Conservation (phyloP, 92 coral and sea anemone species). For the Phymanthus crucifer region DNA sequence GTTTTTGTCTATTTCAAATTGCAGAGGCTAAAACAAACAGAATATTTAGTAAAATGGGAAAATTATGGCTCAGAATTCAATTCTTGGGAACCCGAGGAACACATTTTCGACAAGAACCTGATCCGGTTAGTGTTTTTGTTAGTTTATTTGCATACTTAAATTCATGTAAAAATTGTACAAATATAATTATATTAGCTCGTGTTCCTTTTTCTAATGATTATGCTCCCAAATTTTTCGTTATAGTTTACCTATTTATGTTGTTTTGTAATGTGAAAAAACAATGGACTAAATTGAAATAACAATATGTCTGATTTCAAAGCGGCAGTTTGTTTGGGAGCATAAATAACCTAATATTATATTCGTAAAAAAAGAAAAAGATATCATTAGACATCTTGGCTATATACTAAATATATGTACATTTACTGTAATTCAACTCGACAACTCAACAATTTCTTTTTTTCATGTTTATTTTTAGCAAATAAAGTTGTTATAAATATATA, state of each 20-base stretch:
- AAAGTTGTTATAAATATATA: too few species aligned
- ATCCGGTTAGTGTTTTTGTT: conserved; percentile 18
- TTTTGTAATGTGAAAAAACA: not conserved
- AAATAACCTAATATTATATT: conserved; percentile 3
- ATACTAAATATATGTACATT: not conserved
- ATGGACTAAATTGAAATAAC: conserved; percentile 3
- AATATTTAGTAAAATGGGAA: conserved; percentile 34
- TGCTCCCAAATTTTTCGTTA: conserved; percentile 7
- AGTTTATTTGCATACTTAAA: not conserved
- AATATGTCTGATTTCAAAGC: not conserved
- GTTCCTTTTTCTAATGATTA: not conserved
- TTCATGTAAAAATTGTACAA: conserved; percentile 6
- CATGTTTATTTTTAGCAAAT: too few species aligned
- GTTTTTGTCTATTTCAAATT: conserved; percentile 14
- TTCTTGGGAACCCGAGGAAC: conserved; percentile 37
- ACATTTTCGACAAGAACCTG: conserved; percentile 21
- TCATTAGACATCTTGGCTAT: conserved; percentile 2
- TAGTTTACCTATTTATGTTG: not conserved
- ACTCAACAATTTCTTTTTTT: not conserved
- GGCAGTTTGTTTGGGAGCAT: not conserved
- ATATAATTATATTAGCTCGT: not conserved
- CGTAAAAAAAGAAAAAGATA: not conserved
- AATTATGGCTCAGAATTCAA: conserved; percentile 33
- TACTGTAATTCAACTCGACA: conserved; percentile 4
- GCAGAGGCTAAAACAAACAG: conserved; percentile 19